Evolutionary conservation across 2,888 invertebrate genomes (phyloP), one percentile per base, ranked within the genome.

Genomic region (Drosophila heteroneura): DNA sequence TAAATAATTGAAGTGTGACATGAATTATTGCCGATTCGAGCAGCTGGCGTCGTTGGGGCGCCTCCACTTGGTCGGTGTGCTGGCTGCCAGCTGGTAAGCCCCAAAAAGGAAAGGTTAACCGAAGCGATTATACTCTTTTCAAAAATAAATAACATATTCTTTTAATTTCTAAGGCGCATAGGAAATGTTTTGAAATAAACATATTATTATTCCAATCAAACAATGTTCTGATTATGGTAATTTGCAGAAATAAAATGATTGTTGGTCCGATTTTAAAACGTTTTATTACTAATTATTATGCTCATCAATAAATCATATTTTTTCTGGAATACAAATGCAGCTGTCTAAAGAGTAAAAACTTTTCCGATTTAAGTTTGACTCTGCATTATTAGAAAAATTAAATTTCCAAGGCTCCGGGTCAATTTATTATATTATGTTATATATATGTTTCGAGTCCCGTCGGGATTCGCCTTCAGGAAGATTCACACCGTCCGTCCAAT

Each of bases 1-100:
- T 72, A 61, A 60, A 76, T 81, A 85, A 85, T 83, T 76, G 81
- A 78, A 78, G 81, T 75, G 73, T 66, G 70, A 70, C 67, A 78
- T 78, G 85, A 85, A 60, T 70, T 85, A 80, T 78, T 54, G 60
- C 61, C 57, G 22, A 33, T 14, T 33, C 28, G 35, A 57, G 62
- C 66, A 58, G 61, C 63, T 76, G 76, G 64, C 44, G 58, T 39
- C 51, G n/a, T 26, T 16, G 32, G 16, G 54, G 49, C 35, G 62
- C 62, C 35, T 19, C 51, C 39, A 33, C 49, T 39, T 49, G 35
- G 14, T n/a, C 49, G 26, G 35, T 33, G 14, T 28, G 33, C 19
- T 14, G 51, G n/a, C 14, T 19, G 19, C 52, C 2, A 33, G 33
- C 22, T 52, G 32, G n/a, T 10, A 47, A 59, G 26, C 57, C 2